A percentile compares a stretch with the other conserved stretches of the same genome.
Conservation (phyloP, 2,113 vertebrate genomes). For the Agapornis roseicollis region DNA sequence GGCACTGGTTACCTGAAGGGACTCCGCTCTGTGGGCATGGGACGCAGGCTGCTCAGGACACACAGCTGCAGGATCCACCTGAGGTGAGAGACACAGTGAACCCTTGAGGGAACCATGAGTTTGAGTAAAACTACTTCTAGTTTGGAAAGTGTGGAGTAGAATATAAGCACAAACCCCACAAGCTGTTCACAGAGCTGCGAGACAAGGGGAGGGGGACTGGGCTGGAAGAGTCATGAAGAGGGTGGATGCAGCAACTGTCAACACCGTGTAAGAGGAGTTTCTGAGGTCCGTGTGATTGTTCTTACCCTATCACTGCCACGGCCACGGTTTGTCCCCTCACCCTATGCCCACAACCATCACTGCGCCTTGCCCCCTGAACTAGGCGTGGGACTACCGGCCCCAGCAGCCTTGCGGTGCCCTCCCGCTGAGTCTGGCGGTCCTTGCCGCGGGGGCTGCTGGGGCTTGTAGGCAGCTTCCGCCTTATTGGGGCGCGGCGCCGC, state of each 20-base stretch:
- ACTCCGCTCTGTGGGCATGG: background rate
- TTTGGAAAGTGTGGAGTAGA: background rate
- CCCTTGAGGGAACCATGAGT: background rate
- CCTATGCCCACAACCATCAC: background rate
- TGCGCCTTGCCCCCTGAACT: background rate
- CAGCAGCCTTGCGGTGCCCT: background rate
- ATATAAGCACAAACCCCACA: background rate
- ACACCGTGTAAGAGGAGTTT: background rate
- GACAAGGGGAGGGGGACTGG: background rate
- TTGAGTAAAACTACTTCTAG: background rate
- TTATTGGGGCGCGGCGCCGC: fast-evolving
- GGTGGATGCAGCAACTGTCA: background rate
- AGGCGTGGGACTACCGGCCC: background rate
- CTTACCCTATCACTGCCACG: background rate
- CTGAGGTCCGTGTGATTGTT: background rate
- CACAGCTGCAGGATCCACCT: fast-evolving
- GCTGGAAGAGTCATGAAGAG: background rate
- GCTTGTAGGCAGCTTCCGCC: background rate
- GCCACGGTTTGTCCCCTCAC: background rate
- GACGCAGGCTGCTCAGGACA: background rate
- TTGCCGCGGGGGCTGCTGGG: background rate
- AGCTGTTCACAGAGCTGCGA: background rate
- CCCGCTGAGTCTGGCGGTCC: too few relatives aligned
- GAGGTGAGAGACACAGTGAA: background rate
- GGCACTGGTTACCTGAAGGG: fast-evolving